phyloP scores from a whole-genome alignment of 1,140 invertebrate species.

The Drosophila tristis region DNA sequence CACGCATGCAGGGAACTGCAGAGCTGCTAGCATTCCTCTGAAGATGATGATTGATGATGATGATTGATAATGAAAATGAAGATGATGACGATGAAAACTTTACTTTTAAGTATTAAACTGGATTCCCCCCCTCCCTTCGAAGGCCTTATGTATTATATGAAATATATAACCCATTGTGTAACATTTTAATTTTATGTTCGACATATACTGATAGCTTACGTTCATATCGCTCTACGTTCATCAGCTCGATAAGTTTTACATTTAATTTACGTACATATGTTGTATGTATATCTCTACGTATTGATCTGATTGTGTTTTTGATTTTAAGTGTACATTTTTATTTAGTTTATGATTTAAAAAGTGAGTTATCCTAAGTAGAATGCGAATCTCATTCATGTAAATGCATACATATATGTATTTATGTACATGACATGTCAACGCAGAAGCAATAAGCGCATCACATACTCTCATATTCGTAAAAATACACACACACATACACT shows the following conservation, averaged over 20 bases:
- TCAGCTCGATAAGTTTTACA: constrained; percentile 64
- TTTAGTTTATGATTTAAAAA: constrained; percentile 60
- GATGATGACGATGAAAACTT: constrained; percentile 13
- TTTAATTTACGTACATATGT: constrained; percentile 29
- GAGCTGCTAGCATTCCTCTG: constrained; percentile 19
- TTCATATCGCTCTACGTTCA: constrained; percentile 37
- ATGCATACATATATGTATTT: no score
- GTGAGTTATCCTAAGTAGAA: constrained; percentile 69
- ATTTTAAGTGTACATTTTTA: constrained; percentile 75
- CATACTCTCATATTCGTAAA: constrained; percentile 39
- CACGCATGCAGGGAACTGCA: constrained; percentile 37
- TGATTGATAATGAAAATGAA: constrained; percentile 10
- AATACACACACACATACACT: constrained; percentile 30
- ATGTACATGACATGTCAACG: constrained; percentile 41
- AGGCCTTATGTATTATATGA: constrained; percentile 79
- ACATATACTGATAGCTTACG: constrained; percentile 66
- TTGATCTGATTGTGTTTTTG: constrained; percentile 55
- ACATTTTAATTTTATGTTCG: constrained; percentile 62
- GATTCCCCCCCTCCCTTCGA: constrained; percentile 36
- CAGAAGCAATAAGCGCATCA: constrained; percentile 51
- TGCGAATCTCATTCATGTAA: constrained; percentile 61
- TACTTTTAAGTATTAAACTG: constrained; percentile 63
- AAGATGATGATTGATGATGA: background rate
- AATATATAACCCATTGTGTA: constrained; percentile 72
- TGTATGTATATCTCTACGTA: background rate